phyloP scores from a whole-genome alignment of 2,113 vertebrate genomes.

The Bujurquina vittata region DNA sequence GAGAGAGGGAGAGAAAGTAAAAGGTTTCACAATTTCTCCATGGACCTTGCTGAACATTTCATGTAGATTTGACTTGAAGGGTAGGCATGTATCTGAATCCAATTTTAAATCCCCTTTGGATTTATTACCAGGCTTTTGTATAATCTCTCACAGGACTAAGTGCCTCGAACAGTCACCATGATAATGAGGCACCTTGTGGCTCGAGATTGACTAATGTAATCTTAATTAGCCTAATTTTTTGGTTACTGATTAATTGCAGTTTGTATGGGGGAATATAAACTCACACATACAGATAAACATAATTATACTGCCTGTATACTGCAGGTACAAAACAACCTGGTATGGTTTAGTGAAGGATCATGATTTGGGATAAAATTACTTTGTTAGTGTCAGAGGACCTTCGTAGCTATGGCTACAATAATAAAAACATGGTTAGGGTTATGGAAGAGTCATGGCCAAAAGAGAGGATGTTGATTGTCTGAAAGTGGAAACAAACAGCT shows the following conservation, averaged over 20 bases:
- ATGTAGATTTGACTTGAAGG: slow-evolving; percentile 25
- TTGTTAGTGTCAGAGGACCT: background rate
- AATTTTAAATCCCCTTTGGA: slow-evolving; percentile 36
- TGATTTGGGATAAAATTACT: background rate
- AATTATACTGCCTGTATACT: background rate
- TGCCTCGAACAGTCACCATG: slow-evolving; percentile 11
- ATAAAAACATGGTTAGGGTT: background rate
- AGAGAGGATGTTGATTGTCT: background rate
- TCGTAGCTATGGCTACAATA: background rate
- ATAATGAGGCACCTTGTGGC: slow-evolving; percentile 36
- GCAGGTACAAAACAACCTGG: background rate
- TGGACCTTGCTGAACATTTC: slow-evolving; percentile 14
- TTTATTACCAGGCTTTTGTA: slow-evolving; percentile 31
- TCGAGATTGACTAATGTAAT: slow-evolving; percentile 28
- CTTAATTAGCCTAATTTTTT: slow-evolving; percentile 11
- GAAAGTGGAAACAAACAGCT: background rate
- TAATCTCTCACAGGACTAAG: slow-evolving; percentile 24
- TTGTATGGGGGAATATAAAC: background rate
- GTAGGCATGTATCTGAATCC: slow-evolving; percentile 19
- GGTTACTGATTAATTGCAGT: background rate
- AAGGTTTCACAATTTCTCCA: background rate
- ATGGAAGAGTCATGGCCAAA: background rate
- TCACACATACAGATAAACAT: background rate
- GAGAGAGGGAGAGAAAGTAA: background rate
- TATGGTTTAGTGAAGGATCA: background rate